Conservation (phyloP, 2,797 vertebrate genomes). For the Enteromius anoplus region DNA sequence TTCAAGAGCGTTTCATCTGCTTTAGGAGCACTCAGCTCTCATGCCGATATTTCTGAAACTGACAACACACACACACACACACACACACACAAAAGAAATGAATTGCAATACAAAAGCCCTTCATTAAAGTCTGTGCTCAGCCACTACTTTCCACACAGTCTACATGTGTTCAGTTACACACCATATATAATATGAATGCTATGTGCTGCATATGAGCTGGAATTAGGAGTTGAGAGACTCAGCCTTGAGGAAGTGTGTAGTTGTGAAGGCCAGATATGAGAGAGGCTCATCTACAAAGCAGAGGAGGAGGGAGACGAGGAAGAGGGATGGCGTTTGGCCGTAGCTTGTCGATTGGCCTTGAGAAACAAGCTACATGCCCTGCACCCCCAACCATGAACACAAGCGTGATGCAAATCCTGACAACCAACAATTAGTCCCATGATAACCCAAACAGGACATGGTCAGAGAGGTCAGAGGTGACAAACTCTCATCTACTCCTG, state of each 20-base stretch:
- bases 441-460: conserved; percentile 45
- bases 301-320: conserved; percentile 54
- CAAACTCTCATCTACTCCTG: conserved; percentile 15
- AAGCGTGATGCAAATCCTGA: conserved; percentile 75
- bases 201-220: conserved; percentile 8
- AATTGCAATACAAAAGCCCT: conserved; percentile 3
- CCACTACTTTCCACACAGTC: background rate
- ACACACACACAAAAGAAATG: background rate
- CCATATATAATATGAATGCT: background rate
- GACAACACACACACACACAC: no score
- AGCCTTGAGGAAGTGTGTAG: conserved; percentile 78
- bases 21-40: background rate
- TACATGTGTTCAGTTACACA: background rate
- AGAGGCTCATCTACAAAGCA: conserved; percentile 53
- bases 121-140: background rate
- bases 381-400: conserved; percentile 72
- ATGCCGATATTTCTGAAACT: background rate
- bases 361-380: conserved; percentile 76
- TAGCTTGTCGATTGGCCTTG: conserved; percentile 80
- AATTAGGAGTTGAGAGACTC: conserved; percentile 24
- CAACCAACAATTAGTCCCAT: conserved; percentile 63
- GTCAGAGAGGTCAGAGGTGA: conserved; percentile 43
- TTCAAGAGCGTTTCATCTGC: background rate
- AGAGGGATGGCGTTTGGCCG: conserved; percentile 70
- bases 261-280: conserved; percentile 73